Percentiles rank a stretch among this genome's conserved stretches.
phyloP scores from a whole-genome alignment of 2,797 vertebrate genomes.

The Holocentrus rufus region DNA sequence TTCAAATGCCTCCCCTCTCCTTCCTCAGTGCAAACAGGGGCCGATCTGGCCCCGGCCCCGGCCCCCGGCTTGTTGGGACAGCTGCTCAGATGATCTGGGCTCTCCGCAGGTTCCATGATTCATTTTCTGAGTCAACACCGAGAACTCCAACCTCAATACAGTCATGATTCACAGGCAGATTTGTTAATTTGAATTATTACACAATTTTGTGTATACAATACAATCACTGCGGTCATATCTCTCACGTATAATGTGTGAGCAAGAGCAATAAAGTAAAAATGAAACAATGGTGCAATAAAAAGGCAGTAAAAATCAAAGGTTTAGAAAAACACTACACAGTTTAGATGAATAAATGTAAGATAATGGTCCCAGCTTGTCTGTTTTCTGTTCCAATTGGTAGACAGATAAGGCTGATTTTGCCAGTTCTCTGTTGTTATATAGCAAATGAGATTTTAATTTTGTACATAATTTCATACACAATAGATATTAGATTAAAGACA shows the following conservation, averaged over 20 bases:
- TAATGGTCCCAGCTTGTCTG: no score
- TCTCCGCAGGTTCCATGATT: conserved; percentile 81
- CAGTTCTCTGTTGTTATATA: background rate
- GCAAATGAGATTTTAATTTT: no score
- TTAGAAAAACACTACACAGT: background rate
- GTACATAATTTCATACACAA: no score
- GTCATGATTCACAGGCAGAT: conserved; percentile 59
- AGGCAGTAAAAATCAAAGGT: background rate
- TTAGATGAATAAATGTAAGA: background rate
- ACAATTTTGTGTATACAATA: conserved; percentile 17
- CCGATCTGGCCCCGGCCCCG: conserved; percentile 62
- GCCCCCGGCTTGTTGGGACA: conserved; percentile 83
- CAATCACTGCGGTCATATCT: background rate
- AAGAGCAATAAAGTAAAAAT: background rate
- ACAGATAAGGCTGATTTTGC: background rate
- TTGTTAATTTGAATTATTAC: conserved; percentile 53
- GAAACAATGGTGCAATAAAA: background rate
- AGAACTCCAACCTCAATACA: conserved; percentile 46
- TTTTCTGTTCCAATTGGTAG: background rate
- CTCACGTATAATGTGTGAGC: background rate
- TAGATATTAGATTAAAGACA: no score
- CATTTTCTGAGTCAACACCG: conserved; percentile 81
- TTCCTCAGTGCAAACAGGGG: conserved; percentile 73
- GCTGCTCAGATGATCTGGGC: conserved; percentile 82
- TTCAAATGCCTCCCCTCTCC: conserved; percentile 41